phyloP scores from a whole-genome alignment of 1,140 invertebrate species.

The Muscidifurax raptorellus region DNA sequence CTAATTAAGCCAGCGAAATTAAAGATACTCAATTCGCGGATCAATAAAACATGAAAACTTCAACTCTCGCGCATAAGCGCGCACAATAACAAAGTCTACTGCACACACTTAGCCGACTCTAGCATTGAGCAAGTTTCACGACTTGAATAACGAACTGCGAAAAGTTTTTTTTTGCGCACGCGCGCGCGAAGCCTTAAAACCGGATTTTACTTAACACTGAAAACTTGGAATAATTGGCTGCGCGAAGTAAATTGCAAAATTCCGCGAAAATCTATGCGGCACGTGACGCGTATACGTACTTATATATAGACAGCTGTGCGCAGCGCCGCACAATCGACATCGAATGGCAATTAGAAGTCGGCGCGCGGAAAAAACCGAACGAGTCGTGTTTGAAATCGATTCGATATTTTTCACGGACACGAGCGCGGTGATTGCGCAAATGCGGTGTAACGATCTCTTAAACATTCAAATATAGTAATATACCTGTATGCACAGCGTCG shows the following conservation, averaged over 20 bases:
- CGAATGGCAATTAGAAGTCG: constrained; percentile 33
- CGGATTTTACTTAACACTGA: constrained; percentile 29
- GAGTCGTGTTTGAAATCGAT: neutral
- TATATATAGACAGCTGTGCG: neutral
- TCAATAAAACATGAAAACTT: no score
- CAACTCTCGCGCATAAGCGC: no score
- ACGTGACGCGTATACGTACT: neutral
- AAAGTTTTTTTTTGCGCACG: neutral
- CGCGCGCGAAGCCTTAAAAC: constrained; percentile 7
- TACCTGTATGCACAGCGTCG: no score
- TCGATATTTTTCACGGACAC: neutral
- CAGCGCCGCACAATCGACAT: constrained; percentile 33
- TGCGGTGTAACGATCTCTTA: no score
- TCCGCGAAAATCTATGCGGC: constrained; percentile 16
- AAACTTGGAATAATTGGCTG: constrained; percentile 24
- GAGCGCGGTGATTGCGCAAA: neutral
- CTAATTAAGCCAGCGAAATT: no score
- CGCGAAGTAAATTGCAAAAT: constrained; percentile 34
- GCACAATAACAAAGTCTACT: no score
- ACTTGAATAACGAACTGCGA: neutral
- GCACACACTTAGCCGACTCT: no score
- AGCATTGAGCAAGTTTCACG: neutral
- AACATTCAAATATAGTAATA: no score
- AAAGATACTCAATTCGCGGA: no score
- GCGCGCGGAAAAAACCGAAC: neutral